Evolutionary conservation across 2,888 invertebrate species (phyloP).

Genomic region (Tuta absoluta): DNA sequence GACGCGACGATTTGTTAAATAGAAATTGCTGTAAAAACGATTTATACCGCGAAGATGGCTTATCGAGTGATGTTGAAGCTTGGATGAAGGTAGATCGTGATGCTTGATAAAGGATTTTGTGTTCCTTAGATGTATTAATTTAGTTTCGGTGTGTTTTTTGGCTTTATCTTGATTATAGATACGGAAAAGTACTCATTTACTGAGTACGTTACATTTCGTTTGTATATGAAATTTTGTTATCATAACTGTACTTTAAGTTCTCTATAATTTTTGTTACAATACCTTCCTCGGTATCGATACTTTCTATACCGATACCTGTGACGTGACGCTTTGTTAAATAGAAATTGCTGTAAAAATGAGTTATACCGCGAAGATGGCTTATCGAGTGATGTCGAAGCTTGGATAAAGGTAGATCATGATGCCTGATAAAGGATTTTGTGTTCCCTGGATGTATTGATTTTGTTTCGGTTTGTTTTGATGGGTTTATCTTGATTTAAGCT

Average conservation of each 20-base stretch:
- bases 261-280: too few relatives aligned
- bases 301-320: too few relatives aligned
- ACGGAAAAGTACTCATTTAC: too few relatives aligned
- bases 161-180: constrained; percentile 1
- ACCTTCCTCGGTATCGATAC: too few relatives aligned
- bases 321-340: too few relatives aligned
- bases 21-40: constrained; percentile 42
- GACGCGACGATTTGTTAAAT: too few relatives aligned
- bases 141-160: constrained; percentile 27
- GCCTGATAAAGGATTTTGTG: constrained; percentile 48
- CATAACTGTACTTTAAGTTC: too few relatives aligned
- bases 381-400: constrained; percentile 65
- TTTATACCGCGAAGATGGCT: constrained; percentile 68
- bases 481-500: constrained; percentile 2
- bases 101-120: constrained; percentile 48
- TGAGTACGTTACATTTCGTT: too few relatives aligned
- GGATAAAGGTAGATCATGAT: constrained; percentile 61
- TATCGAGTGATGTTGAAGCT: constrained; percentile 67
- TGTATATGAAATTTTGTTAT: too few relatives aligned
- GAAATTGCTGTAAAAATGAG: constrained; percentile 46
- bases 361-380: constrained; percentile 67
- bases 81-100: constrained; percentile 61
- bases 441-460: constrained; percentile 39
- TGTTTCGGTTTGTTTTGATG: constrained; percentile 27
- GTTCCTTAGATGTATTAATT: constrained; percentile 39